Base-by-base conservation (phyloP, 2,888 invertebrate species). In the Leucozona laternaria region DNA sequence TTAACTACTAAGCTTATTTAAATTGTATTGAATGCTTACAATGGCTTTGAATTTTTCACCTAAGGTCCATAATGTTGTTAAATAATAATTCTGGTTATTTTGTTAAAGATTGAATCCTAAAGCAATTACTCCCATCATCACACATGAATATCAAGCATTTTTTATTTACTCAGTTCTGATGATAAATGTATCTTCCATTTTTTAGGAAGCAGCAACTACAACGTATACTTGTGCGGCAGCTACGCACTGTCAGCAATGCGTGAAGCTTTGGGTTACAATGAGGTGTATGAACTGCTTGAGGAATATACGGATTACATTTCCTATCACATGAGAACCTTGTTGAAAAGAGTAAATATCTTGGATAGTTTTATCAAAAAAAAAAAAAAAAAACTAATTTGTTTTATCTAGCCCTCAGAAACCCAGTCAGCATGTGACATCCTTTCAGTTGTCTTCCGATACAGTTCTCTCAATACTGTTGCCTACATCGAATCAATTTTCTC, bases 251-350 rank as follows among this genome's bases (percentile, higher is more conserved):
- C 93, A 55, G 93, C 93, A 72, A 93, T 96, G 31, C 94, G 95
- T 10, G 78, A 89, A 43, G 94, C 95, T 0, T 93, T 95, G 88
- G 94, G 93, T 0, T 94, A 94, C 90, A 87, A 89, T 0, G 91
- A 92, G 73, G 94, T 95, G 4, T 93, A 94, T 0, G 94, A 94
- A n/a, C 93, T 97, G 25, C 94, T 97, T 79, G 94, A 94, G 68
- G 90, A 91, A 45, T 96, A 97, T 90, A 94, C 95, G 0, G 96
- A 97, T 91, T 97, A 96, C 90, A 94, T 96, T 90, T 95, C 96
- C 0, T 95, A 95, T 89, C 95, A 96, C 89, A 93, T 97, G 77
- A 95, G 95, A 34, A 91, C 94, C 0, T 93, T 95, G 89, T 93
- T 97, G 1, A 95, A 94, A 79, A 94, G 94, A 92, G 94, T 94